Percentiles rank a stretch among this genome's conserved stretches.
These are phyloP conservation scores for Perca schrenkii DNA, from an alignment of 2,113 vertebrate species.

Conservation along the genomic window DNA sequence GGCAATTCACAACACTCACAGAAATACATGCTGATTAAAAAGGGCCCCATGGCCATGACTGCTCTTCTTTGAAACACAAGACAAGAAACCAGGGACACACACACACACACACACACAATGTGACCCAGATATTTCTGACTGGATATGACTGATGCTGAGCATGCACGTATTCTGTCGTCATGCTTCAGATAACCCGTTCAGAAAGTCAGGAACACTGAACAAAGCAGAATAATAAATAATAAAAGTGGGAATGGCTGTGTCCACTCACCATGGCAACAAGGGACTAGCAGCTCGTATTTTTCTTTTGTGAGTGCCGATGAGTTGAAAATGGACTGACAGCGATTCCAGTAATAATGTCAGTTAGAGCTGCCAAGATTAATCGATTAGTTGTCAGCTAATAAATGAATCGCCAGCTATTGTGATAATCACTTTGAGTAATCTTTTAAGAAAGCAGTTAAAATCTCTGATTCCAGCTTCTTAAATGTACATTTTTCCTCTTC, in stretches of 20 bases:
- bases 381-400: too few species aligned
- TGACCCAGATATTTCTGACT: conserved; percentile 45
- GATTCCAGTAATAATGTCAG: background rate
- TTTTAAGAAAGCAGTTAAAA: too few species aligned
- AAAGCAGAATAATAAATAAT: conserved; percentile 10
- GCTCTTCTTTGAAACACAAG: conserved; percentile 23
- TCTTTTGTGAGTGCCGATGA: background rate
- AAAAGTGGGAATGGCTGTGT: background rate
- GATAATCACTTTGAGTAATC: too few species aligned
- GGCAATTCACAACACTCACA: background rate
- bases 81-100: conserved; percentile 21
- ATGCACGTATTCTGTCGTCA: conserved; percentile 19
- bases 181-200: conserved; percentile 52
- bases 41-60: conserved; percentile 24
- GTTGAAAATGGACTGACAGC: background rate
- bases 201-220: conserved; percentile 30
- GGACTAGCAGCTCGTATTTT: background rate
- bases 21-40: conserved; percentile 12
- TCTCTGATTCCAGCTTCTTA: too few species aligned
- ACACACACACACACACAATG: background rate
- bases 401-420: too few species aligned
- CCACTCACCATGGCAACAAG: conserved; percentile 27
- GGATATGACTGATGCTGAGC: conserved; percentile 3
- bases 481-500: too few species aligned
- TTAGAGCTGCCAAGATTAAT: too few species aligned